phyloP scores from a whole-genome alignment of 2,888 invertebrate genomes.

The Epinotia ramella region DNA sequence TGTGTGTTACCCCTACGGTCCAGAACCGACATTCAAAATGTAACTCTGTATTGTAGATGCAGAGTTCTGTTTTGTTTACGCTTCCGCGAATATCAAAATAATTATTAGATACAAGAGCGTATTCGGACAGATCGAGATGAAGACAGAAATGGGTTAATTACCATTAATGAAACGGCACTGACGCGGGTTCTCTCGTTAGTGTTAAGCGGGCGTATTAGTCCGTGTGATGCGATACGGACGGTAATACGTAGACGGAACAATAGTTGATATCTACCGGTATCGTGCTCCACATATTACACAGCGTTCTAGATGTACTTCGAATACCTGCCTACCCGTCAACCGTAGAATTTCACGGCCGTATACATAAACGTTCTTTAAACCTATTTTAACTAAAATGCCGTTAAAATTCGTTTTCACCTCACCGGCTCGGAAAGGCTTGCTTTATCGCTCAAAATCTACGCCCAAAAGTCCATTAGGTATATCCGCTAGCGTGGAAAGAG shows the following conservation, averaged over 20 bases:
- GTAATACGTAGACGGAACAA: constrained; percentile 13
- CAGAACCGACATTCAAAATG: not conserved
- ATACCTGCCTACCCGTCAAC: too few relatives aligned
- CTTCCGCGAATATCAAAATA: constrained; percentile 27
- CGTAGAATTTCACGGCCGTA: too few relatives aligned
- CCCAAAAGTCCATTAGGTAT: too few relatives aligned
- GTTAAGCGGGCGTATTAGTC: constrained; percentile 30
- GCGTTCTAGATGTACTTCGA: not conserved
- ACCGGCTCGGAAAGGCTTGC: too few relatives aligned
- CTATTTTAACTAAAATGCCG: too few relatives aligned
- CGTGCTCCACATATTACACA: not conserved
- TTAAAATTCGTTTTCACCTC: too few relatives aligned
- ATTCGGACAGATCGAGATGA: constrained; percentile 50
- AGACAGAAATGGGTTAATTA: constrained; percentile 54
- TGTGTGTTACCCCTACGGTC: constrained; percentile 41
- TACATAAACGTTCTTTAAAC: too few relatives aligned
- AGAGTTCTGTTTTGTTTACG: not conserved
- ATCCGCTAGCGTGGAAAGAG: too few relatives aligned
- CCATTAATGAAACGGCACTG: constrained; percentile 46
- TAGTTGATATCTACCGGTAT: not conserved
- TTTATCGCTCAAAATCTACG: too few relatives aligned
- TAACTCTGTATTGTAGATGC: not conserved
- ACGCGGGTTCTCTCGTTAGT: constrained; percentile 36
- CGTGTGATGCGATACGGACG: constrained; percentile 14
- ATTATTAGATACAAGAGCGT: constrained; percentile 41